Evolutionary conservation across 2,797 vertebrate species (phyloP).

Genomic region (Dallia pectoralis): DNA sequence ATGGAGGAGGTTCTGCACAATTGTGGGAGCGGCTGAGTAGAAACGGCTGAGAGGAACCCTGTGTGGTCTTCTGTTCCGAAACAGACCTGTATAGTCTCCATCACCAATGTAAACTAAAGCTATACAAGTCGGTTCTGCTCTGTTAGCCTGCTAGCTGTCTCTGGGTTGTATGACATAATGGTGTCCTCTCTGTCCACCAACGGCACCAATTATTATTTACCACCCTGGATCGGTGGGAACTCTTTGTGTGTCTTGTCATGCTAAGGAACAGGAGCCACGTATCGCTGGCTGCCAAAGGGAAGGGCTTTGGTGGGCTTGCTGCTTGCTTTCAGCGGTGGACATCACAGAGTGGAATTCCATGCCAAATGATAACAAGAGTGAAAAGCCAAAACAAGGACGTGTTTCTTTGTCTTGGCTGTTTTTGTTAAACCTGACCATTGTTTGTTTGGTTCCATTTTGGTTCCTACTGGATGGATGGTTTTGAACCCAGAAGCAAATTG

Average conservation of each 20-base stretch:
- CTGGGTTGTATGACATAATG: constrained; percentile 9
- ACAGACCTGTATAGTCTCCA: no score
- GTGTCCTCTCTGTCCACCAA: background rate
- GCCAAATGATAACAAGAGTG: background rate
- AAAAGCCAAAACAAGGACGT: background rate
- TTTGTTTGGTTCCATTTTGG: background rate
- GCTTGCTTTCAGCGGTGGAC: constrained; percentile 33
- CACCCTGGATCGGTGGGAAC: no score
- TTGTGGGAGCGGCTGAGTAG: no score
- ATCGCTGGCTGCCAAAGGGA: constrained; percentile 55
- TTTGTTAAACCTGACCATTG: background rate
- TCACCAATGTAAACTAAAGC: background rate
- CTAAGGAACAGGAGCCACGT: constrained; percentile 31
- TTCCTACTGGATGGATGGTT: background rate
- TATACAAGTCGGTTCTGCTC: background rate
- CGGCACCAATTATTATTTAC: no score
- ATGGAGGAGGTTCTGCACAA: no score
- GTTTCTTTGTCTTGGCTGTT: background rate
- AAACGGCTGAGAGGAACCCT: no score
- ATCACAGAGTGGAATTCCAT: background rate
- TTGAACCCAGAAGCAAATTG: background rate
- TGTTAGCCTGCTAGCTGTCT: background rate
- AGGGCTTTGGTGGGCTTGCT: constrained; percentile 51
- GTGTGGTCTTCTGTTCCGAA: no score
- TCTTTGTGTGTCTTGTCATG: no score